A percentile compares a stretch with the other conserved stretches of the same genome.
Conservation (phyloP, 2,113 vertebrate species). For the Oxyruncus cristatus region DNA sequence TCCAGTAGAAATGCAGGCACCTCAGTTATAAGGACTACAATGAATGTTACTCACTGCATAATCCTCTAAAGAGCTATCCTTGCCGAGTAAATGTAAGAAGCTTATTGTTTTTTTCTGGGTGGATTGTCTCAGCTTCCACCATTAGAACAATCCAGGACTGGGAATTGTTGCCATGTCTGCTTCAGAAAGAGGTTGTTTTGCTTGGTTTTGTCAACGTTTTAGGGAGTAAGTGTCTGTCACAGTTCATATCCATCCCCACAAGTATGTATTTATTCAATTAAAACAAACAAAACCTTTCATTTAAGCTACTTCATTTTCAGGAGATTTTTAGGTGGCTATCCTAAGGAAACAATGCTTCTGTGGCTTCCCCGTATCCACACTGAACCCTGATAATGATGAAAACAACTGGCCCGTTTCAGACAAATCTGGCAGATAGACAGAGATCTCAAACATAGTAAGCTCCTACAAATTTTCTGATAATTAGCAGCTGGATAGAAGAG, state of each 20-base stretch:
- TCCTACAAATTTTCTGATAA: neutral
- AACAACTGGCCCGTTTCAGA: neutral
- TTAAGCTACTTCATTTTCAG: neutral
- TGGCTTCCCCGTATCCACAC: neutral
- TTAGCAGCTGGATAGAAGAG: neutral
- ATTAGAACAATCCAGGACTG: neutral
- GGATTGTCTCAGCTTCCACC: neutral
- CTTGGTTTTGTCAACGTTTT: neutral
- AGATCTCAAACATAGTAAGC: neutral
- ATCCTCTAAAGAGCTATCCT: neutral
- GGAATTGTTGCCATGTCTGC: neutral
- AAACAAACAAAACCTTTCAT: neutral
- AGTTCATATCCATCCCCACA: neutral
- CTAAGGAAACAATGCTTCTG: neutral
- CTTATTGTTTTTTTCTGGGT: neutral
- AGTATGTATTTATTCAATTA: neutral
- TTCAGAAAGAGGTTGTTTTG: neutral
- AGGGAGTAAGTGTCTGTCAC: neutral
- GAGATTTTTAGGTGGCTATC: neutral
- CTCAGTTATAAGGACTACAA: neutral
- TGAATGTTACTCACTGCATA: neutral
- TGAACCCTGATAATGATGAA: neutral
- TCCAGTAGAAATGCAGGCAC: neutral
- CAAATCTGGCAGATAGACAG: neutral
- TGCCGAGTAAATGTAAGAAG: accelerated